Evolutionary conservation across 1,140 invertebrate genomes (phyloP).

Genomic region (Heliconius hermathena): DNA sequence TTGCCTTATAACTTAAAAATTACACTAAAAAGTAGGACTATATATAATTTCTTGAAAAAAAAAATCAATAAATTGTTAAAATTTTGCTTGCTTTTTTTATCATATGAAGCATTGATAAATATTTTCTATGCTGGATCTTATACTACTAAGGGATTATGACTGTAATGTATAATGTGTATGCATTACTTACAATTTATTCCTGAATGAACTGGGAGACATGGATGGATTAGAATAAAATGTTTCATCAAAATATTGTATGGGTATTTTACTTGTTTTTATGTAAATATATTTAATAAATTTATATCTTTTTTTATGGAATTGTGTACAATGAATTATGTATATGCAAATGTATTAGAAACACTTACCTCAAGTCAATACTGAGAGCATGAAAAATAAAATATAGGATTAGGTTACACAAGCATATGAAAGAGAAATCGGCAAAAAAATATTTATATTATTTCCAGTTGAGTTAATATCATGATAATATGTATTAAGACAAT

Average conservation of each 20-base stretch:
- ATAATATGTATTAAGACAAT: background rate
- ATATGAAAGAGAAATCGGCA: background rate
- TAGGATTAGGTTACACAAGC: background rate
- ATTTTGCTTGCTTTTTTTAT: too few species aligned
- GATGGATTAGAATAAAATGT: background rate
- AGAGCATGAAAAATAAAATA: conserved; percentile 48
- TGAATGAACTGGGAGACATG: background rate
- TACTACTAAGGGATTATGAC: conserved; percentile 2
- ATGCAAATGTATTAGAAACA: background rate
- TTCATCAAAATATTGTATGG: background rate
- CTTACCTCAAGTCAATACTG: conserved; percentile 58
- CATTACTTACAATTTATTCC: conserved; percentile 6
- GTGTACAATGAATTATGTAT: background rate
- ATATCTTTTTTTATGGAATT: background rate
- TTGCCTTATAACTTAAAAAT: too few species aligned
- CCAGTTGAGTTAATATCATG: background rate
- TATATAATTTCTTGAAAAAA: too few species aligned
- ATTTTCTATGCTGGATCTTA: background rate
- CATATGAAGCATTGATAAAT: background rate
- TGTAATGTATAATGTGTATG: background rate
- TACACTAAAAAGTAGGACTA: too few species aligned
- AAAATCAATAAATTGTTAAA: too few species aligned
- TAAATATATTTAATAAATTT: background rate
- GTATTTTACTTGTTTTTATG: background rate
- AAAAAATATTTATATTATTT: background rate